A percentile compares a stretch with the other conserved stretches of the same genome.
phyloP scores from a whole-genome alignment of 2,797 vertebrate species.

The Crypturellus tataupa region DNA sequence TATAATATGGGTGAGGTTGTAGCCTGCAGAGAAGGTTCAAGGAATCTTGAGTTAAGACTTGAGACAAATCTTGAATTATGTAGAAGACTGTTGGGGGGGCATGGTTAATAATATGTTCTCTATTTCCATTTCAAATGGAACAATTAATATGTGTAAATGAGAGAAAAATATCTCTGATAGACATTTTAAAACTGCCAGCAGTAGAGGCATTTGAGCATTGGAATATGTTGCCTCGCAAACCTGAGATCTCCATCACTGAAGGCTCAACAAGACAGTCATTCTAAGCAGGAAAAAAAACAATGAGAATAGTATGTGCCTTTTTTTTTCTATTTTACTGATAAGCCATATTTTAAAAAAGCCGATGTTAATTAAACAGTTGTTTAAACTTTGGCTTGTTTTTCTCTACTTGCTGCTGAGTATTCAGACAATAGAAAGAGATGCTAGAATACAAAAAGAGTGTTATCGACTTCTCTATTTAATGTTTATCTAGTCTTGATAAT shows the following conservation, averaged over 20 bases:
- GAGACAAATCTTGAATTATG: neutral
- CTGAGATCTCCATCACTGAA: slow-evolving; percentile 37
- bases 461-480: neutral
- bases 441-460: rapidly evolving
- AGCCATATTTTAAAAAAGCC: neutral
- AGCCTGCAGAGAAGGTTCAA: neutral
- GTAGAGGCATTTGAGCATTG: neutral
- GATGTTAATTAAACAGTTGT: neutral
- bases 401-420: neutral
- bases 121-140: neutral
- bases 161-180: neutral
- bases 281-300: neutral
- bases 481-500: neutral
- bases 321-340: neutral
- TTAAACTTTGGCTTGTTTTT: neutral
- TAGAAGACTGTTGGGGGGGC: neutral
- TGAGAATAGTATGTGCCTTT: neutral
- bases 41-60: neutral
- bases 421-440: neutral
- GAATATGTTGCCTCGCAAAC: neutral
- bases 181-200: neutral
- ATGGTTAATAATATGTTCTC: neutral
- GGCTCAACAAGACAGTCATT: neutral
- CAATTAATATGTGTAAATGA: neutral
- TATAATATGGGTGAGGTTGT: neutral